phyloP scores from a whole-genome alignment of 1,140 invertebrate genomes.

The Saxidomus purpurata region DNA sequence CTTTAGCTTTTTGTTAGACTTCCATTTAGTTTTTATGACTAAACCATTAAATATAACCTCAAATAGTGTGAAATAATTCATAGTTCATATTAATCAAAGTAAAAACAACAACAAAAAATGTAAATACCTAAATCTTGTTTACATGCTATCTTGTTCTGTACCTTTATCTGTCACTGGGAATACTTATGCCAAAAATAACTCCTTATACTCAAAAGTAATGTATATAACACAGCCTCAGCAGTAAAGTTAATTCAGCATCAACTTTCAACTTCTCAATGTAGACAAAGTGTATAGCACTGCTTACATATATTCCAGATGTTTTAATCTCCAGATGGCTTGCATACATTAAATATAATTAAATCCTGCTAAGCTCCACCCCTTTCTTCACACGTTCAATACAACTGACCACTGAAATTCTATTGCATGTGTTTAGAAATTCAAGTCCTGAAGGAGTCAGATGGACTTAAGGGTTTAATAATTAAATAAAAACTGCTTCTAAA shows the following conservation, averaged over 20 bases:
- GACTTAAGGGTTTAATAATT: constrained; percentile 4
- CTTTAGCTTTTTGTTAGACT: too few species aligned
- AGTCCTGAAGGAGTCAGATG: neutral
- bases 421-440: constrained; percentile 51
- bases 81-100: too few species aligned
- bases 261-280: constrained; percentile 47
- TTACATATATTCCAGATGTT: constrained; percentile 59
- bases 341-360: constrained; percentile 66
- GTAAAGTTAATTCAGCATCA: constrained; percentile 10
- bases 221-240: constrained; percentile 17
- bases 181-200: constrained; percentile 1
- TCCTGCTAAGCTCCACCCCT: constrained; percentile 46
- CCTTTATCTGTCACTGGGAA: neutral
- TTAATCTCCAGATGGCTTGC: constrained; percentile 57
- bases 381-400: constrained; percentile 48
- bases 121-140: constrained; percentile 16
- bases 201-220: constrained; percentile 4
- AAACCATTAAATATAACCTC: too few species aligned
- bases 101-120: neutral
- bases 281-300: constrained; percentile 43
- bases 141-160: neutral
- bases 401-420: constrained; percentile 62
- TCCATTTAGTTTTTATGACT: too few species aligned
- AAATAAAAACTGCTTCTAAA: constrained; percentile 34
- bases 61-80: neutral